Conservation (phyloP, 2,113 vertebrate species). For the Cynoglossus semilaevis region DNA sequence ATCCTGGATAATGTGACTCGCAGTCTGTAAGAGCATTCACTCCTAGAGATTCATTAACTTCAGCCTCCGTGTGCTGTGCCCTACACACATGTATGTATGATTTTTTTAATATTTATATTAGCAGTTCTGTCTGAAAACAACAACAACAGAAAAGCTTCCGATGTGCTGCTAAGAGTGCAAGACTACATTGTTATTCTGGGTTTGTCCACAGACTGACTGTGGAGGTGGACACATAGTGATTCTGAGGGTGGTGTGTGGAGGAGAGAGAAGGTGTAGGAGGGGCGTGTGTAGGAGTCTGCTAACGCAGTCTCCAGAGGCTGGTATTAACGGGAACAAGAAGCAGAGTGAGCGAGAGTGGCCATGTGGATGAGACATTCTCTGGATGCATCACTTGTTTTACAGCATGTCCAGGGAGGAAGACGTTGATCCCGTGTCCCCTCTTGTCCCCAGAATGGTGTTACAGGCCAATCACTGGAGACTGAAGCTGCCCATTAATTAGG, state of each 20-base stretch:
- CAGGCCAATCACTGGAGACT: constrained; percentile 57
- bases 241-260: constrained; percentile 60
- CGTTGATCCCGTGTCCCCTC: constrained; percentile 50
- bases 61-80: constrained; percentile 37
- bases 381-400: constrained; percentile 52
- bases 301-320: constrained; percentile 60
- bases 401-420: constrained; percentile 41
- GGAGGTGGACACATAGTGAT: constrained; percentile 73
- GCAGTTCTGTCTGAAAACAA: too few relatives aligned
- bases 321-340: constrained; percentile 46
- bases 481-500: constrained; percentile 65
- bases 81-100: constrained; percentile 55
- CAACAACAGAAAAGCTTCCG: too few relatives aligned
- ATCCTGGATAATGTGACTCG: constrained; percentile 6
- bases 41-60: constrained; percentile 58
- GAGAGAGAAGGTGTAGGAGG: constrained; percentile 57
- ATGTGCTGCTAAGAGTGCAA: constrained; percentile 69
- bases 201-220: constrained; percentile 76
- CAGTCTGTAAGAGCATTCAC: constrained; percentile 34
- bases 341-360: constrained; percentile 13
- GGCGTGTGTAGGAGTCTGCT: constrained; percentile 67
- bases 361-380: constrained; percentile 53
- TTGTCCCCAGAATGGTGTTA: constrained; percentile 41
- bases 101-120: too few relatives aligned
- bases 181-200: constrained; percentile 74